Percentiles rank a stretch among this genome's conserved stretches.
Conservation (phyloP, 2,888 invertebrate genomes). For the Imbricaverruca yamaguchii region DNA sequence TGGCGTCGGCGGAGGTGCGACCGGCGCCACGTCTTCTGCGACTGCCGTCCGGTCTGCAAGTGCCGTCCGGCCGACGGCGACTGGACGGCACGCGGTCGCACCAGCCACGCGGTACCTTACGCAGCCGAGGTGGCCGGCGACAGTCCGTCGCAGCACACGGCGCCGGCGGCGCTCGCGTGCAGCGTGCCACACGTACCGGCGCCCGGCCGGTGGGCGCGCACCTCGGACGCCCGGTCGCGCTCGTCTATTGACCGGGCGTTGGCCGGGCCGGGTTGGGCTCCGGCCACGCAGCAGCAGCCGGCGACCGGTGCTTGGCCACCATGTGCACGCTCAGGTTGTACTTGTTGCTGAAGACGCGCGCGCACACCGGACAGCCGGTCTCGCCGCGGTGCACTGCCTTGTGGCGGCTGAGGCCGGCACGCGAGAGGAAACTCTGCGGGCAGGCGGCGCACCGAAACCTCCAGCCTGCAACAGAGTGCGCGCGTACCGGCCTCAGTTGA, state of each 20-base stretch:
- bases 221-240: not conserved
- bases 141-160: no score
- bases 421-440: not conserved
- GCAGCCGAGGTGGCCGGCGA: no score
- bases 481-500: no score
- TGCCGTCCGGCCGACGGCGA: no score
- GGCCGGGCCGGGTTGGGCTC: no score
- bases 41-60: no score
- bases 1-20: no score
- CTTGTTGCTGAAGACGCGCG: conserved; percentile 18
- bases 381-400: conserved; percentile 11
- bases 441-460: not conserved
- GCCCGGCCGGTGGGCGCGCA: not conserved
- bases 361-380: conserved; percentile 4
- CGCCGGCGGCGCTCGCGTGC: not conserved
- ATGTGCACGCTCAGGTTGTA: conserved; percentile 12
- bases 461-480: not conserved
- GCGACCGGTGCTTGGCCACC: not conserved
- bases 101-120: no score
- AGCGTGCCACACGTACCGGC: not conserved
- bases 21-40: no score
- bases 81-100: no score
- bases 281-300: not conserved
- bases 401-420: conserved; percentile 17
- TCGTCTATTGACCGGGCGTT: no score